phyloP scores from a whole-genome alignment of 1,140 invertebrate species.

The Bactericera cockerelli region DNA sequence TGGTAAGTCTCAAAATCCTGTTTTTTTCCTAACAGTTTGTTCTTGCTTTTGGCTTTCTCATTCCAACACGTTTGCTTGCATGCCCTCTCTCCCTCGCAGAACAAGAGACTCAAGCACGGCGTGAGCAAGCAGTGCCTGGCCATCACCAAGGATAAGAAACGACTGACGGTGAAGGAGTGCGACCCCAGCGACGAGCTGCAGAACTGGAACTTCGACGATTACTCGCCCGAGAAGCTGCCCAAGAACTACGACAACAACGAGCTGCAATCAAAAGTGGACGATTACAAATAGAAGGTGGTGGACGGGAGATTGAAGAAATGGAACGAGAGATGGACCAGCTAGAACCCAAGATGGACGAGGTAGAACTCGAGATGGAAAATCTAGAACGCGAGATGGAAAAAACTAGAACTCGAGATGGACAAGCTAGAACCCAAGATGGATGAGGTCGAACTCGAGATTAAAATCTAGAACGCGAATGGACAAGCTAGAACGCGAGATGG shows the following conservation, averaged over 20 bases:
- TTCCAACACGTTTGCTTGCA: no score
- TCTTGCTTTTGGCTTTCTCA: no score
- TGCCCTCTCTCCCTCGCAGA: constrained; percentile 34
- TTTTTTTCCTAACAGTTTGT: no score
- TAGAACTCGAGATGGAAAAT: background rate
- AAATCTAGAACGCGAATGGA: no score
- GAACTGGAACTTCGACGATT: constrained; percentile 75
- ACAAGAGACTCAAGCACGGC: constrained; percentile 62
- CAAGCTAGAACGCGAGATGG: no score
- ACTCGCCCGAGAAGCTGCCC: constrained; percentile 51
- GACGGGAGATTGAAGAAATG: no score
- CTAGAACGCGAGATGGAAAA: no score
- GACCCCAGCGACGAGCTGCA: constrained; percentile 41
- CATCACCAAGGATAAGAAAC: constrained; percentile 60
- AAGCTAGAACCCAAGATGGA: no score
- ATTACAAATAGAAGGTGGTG: background rate
- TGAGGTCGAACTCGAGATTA: background rate
- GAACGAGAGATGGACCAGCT: no score
- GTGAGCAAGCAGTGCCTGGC: constrained; percentile 80
- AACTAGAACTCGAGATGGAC: no score
- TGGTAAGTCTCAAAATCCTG: no score
- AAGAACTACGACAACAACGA: constrained; percentile 1
- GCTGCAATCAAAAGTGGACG: background rate
- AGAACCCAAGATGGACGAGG: no score
- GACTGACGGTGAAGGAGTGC: constrained; percentile 71